phyloP scores from a whole-genome alignment of 2,797 vertebrate species.

The Paratrypauchen microcephalus region DNA sequence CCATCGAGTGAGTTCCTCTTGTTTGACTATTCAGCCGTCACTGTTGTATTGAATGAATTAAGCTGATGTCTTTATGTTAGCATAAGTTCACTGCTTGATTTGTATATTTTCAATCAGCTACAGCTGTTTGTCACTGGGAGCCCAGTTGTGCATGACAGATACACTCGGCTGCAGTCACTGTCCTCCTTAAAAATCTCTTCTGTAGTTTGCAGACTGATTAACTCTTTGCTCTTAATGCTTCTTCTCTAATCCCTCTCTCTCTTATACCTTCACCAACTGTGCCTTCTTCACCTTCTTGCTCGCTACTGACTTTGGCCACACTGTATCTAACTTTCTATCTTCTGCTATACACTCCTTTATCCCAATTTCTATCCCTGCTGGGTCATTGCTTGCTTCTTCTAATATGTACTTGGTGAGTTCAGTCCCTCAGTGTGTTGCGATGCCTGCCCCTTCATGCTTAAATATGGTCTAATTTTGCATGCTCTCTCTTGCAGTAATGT shows the following conservation, averaged over 20 bases:
- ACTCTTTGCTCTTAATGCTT: conserved; percentile 77
- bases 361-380: conserved; percentile 69
- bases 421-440: conserved; percentile 53
- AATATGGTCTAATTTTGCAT: conserved; percentile 43
- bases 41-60: conserved; percentile 5
- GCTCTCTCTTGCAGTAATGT: conserved; percentile 45
- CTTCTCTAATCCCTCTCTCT: conserved; percentile 77
- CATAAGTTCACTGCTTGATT: conserved; percentile 23
- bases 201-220: conserved; percentile 73
- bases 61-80: conserved; percentile 10
- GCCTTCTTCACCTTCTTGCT: conserved; percentile 40
- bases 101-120: conserved; percentile 18
- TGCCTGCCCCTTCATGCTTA: conserved; percentile 28
- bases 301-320: conserved; percentile 40
- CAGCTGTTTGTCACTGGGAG: conserved; percentile 30
- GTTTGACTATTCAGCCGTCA: not conserved
- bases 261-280: conserved; percentile 45
- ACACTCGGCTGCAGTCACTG: conserved; percentile 45
- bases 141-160: conserved; percentile 64
- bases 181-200: conserved; percentile 52
- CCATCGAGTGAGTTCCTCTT: conserved; percentile 84
- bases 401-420: conserved; percentile 96
- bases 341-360: conserved; percentile 20
- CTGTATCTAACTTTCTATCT: conserved; percentile 16
- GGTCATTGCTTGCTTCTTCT: conserved; percentile 91